These are phyloP conservation scores for Thrips palmi DNA, from an alignment of 1,140 invertebrate genomes.

Conservation along the genomic window DNA sequence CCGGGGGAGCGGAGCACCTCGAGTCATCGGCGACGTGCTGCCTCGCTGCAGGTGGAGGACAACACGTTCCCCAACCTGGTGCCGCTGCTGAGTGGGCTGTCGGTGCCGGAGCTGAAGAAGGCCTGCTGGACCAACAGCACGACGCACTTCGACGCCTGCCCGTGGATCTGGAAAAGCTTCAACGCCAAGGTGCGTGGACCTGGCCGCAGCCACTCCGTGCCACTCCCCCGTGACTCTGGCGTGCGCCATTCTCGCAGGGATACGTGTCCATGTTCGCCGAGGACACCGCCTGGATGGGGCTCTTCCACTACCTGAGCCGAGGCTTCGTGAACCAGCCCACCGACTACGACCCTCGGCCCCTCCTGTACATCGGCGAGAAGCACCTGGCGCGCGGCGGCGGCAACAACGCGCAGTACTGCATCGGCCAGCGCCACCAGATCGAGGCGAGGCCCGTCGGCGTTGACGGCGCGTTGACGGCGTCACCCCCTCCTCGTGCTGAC, in stretches of 20 bases:
- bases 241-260: too few species aligned
- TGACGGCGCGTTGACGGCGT: too few species aligned
- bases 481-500: too few species aligned
- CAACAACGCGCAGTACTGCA: conserved; percentile 33
- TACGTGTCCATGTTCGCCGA: conserved; percentile 65
- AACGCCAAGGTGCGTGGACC: conserved; percentile 22
- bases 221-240: too few species aligned
- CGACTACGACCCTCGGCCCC: conserved; percentile 64
- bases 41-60: conserved; percentile 60
- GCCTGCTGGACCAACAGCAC: conserved; percentile 31
- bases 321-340: conserved; percentile 63
- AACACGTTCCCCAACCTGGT: conserved; percentile 69
- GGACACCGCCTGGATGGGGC: conserved; percentile 50
- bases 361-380: conserved; percentile 41
- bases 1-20: too few species aligned
- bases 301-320: conserved; percentile 61
- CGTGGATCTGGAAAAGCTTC: conserved; percentile 34
- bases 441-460: too few species aligned
- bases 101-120: conserved; percentile 34
- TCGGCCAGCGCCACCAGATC: conserved; percentile 24
- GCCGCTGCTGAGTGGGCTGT: conserved; percentile 45
- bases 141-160: conserved; percentile 31
- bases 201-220: too few species aligned
- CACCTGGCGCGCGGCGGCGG: conserved; percentile 33
- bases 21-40: too few species aligned